These are phyloP conservation scores for Syrista parreyssii DNA, from an alignment of 2,888 invertebrate species.

Conservation along the genomic window DNA sequence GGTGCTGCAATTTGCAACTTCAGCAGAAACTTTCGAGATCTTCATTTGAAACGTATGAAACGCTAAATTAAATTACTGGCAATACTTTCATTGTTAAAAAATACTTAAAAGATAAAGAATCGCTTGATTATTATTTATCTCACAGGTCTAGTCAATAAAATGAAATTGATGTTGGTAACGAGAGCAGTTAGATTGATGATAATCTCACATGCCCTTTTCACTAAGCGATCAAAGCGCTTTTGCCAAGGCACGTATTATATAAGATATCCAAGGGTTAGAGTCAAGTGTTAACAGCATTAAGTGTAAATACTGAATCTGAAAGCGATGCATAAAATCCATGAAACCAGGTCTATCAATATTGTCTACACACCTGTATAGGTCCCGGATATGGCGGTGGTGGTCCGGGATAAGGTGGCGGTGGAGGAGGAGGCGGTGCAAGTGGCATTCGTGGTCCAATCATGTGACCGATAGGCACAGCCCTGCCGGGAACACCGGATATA, in stretches of 20 bases:
- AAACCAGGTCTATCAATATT: conserved; percentile 35
- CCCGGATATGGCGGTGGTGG: conserved; percentile 79
- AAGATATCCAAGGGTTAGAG: conserved; percentile 26
- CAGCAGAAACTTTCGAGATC: not conserved
- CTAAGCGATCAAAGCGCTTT: conserved; percentile 16
- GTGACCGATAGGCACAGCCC: conserved; percentile 60
- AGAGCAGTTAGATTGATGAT: not conserved
- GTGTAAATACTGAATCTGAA: conserved; percentile 47
- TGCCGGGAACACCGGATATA: conserved; percentile 62
- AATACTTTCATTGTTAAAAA: not conserved
- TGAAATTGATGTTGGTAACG: not conserved
- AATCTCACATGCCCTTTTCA: conserved; percentile 1
- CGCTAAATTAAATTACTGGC: not conserved
- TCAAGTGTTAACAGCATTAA: conserved; percentile 45
- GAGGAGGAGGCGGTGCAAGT: conserved; percentile 70
- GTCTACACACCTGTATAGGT: conserved; percentile 64
- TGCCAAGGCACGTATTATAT: conserved; percentile 6
- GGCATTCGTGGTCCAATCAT: conserved; percentile 64
- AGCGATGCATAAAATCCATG: conserved; percentile 66
- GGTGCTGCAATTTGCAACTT: not conserved
- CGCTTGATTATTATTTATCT: not conserved
- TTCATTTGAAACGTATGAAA: not conserved
- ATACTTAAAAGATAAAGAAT: not conserved
- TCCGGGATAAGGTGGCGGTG: conserved; percentile 80
- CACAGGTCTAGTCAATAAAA: not conserved